These are phyloP conservation scores for Athalia cordata DNA, from an alignment of 2,888 invertebrate species.

Conservation along the genomic window DNA sequence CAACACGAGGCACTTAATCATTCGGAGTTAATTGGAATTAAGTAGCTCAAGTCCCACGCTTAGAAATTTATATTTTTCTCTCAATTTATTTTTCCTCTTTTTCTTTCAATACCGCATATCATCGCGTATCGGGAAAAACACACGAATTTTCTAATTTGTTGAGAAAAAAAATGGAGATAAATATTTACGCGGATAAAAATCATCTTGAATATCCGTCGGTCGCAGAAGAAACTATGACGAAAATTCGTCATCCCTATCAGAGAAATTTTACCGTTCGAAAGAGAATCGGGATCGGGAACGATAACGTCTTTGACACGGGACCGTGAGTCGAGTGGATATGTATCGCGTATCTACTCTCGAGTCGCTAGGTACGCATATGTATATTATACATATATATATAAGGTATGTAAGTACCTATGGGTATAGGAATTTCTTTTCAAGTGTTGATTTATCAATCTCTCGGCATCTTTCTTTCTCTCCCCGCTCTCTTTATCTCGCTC, in stretches of 20 bases:
- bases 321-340: conserved; percentile 22
- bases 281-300: conserved; percentile 30
- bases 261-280: conserved; percentile 26
- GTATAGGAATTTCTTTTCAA: conserved; percentile 23
- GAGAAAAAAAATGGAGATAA: too few species aligned
- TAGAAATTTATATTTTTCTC: neutral
- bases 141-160: too few species aligned
- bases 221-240: conserved; percentile 20
- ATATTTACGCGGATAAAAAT: conserved; percentile 9
- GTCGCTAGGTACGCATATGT: too few species aligned
- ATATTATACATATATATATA: too few species aligned
- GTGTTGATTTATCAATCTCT: conserved; percentile 39
- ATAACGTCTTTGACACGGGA: conserved; percentile 35
- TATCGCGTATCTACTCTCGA: neutral
- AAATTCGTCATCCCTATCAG: conserved; percentile 33
- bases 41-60: conserved; percentile 40
- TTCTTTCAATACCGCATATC: too few species aligned
- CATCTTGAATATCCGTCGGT: conserved; percentile 17
- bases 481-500: neutral
- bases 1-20: conserved; percentile 35
- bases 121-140: too few species aligned
- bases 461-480: conserved; percentile 7
- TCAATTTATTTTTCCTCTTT: neutral
- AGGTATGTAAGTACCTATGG: neutral
- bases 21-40: conserved; percentile 38